These are phyloP conservation scores for Sinhomidia bicolor DNA, from an alignment of 2,888 invertebrate genomes.

Conservation along the genomic window DNA sequence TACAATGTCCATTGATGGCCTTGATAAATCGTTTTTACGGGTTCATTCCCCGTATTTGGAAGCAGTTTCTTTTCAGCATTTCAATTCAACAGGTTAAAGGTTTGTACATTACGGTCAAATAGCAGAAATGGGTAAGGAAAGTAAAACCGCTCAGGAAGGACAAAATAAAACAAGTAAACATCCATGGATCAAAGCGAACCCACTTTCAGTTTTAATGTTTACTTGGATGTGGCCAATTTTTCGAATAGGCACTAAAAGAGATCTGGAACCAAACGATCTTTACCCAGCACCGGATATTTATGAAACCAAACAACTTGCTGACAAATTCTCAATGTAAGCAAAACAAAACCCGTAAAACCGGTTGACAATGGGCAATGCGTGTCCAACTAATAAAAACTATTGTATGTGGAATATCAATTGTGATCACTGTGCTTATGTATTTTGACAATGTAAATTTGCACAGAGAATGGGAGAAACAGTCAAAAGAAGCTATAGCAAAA, in stretches of 20 bases:
- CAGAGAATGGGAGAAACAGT: conserved; percentile 51
- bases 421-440: background rate
- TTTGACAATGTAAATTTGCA: background rate
- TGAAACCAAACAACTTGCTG: conserved; percentile 86
- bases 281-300: conserved; percentile 87
- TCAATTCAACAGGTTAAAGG: background rate
- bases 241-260: conserved; percentile 88
- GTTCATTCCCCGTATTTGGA: too few relatives aligned
- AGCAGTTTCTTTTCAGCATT: background rate
- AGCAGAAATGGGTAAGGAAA: background rate
- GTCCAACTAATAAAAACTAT: background rate
- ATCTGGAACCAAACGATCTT: conserved; percentile 88
- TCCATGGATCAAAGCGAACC: conserved; percentile 58
- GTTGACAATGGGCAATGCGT: background rate
- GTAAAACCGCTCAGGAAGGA: background rate
- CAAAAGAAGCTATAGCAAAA: background rate
- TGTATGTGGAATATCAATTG: background rate
- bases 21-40: too few relatives aligned
- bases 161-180: conserved; percentile 11
- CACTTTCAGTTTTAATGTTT: conserved; percentile 82
- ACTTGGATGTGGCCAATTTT: conserved; percentile 91
- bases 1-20: too few relatives aligned
- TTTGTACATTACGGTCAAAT: too few relatives aligned
- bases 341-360: background rate
- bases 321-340: conserved; percentile 86